Evolutionary conservation across 2,113 vertebrate genomes (phyloP).

Genomic region (Daphoenositta chrysoptera): DNA sequence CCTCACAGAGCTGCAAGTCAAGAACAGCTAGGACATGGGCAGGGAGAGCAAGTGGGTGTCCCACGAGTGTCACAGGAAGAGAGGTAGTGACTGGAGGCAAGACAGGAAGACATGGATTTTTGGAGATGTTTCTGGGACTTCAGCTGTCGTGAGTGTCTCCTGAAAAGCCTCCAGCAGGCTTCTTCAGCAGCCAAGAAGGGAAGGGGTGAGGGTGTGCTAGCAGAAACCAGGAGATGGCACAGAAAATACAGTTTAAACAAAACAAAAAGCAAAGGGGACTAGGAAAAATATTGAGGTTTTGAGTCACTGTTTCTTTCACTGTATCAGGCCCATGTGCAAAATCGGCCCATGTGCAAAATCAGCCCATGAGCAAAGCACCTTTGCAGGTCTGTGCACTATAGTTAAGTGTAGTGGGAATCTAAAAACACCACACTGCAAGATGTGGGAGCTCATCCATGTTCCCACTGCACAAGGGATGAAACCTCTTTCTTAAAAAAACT

Average conservation of each 20-base stretch:
- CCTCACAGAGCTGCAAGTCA: neutral
- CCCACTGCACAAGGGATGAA: neutral
- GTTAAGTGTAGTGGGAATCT: neutral
- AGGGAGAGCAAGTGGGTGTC: neutral
- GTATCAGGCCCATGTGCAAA: neutral
- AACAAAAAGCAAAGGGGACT: neutral
- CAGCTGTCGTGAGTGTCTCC: neutral
- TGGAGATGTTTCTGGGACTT: neutral
- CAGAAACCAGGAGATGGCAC: neutral
- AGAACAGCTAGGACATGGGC: neutral
- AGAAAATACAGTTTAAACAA: neutral
- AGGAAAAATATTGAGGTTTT: neutral
- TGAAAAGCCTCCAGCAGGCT: neutral
- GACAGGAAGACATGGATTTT: neutral
- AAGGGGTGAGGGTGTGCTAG: neutral
- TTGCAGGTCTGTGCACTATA: neutral
- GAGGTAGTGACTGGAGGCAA: neutral
- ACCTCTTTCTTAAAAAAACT: neutral
- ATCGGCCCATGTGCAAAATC: neutral
- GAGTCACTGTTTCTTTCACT: neutral
- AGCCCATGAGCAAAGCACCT: neutral
- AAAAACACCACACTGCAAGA: neutral
- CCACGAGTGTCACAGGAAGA: fast-evolving
- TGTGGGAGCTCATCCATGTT: neutral
- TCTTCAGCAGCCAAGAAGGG: neutral